These are phyloP conservation scores for Nanorana parkeri DNA, from an alignment of 2,113 vertebrate genomes.

Conservation along the genomic window DNA sequence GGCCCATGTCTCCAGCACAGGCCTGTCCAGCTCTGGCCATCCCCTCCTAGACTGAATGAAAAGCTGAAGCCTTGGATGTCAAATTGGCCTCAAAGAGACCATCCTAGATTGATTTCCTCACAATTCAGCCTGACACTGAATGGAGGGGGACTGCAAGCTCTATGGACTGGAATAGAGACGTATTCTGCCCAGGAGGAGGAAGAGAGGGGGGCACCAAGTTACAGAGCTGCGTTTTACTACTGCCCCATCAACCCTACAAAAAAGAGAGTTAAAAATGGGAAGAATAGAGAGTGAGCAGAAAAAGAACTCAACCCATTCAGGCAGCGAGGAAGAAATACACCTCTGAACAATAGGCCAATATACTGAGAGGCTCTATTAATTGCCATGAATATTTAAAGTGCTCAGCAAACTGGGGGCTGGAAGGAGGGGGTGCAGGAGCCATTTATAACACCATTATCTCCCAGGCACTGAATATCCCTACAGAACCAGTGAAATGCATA, in stretches of 20 bases:
- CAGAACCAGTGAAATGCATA: background rate
- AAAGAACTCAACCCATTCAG: conserved; percentile 80
- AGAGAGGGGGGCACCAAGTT: conserved; percentile 33
- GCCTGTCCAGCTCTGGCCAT: conserved; percentile 75
- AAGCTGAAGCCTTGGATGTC: conserved; percentile 83
- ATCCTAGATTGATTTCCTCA: conserved; percentile 95
- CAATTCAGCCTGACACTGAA: conserved; percentile 86
- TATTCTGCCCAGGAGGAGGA: conserved; percentile 83
- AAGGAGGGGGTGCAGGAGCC: conserved; percentile 64
- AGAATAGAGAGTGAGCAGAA: conserved; percentile 7
- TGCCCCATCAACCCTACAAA: conserved; percentile 90
- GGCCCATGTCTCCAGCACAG: conserved; percentile 71
- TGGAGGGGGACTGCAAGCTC: conserved; percentile 78
- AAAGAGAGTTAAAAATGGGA: conserved; percentile 80
- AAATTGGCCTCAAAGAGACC: conserved; percentile 91
- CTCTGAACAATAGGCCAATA: conserved; percentile 89
- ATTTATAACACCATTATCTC: conserved; percentile 12
- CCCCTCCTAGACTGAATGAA: conserved; percentile 80
- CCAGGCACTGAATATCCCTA: conserved; percentile 5
- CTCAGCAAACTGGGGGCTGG: conserved; percentile 62
- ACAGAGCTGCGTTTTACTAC: conserved; percentile 80
- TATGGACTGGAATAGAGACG: conserved; percentile 93
- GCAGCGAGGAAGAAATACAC: conserved; percentile 82
- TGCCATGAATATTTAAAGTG: conserved; percentile 97
- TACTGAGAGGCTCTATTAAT: conserved; percentile 88